phyloP scores from a whole-genome alignment of 1,140 invertebrate species.

The Homalodisca vitripennis region DNA sequence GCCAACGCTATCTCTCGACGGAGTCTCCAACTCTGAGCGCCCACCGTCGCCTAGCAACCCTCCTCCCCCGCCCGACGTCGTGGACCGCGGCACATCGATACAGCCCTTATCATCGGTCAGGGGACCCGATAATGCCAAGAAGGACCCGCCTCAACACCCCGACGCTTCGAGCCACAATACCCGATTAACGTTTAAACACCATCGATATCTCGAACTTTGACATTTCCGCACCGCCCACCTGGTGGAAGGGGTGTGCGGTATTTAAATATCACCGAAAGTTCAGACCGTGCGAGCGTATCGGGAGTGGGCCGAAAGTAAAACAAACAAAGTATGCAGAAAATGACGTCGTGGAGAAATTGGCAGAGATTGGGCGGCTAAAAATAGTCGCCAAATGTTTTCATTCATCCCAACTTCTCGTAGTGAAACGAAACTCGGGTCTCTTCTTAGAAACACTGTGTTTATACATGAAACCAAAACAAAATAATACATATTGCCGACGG shows the following conservation, averaged over 20 bases:
- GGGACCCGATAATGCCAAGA: not conserved
- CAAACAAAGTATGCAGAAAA: not conserved
- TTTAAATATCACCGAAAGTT: not conserved
- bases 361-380: not conserved
- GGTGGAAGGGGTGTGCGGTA: not conserved
- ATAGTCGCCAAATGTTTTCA: constrained; percentile 2
- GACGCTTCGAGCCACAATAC: not conserved
- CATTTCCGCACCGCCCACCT: not conserved
- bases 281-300: not conserved
- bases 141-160: not conserved
- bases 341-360: not conserved
- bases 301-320: not conserved
- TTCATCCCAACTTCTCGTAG: no score
- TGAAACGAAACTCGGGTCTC: no score
- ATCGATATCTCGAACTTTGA: not conserved
- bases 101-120: not conserved
- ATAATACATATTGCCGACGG: no score
- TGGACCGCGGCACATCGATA: not conserved
- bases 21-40: not conserved
- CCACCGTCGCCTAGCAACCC: not conserved
- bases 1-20: constrained; percentile 25
- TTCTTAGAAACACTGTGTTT: no score
- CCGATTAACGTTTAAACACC: not conserved
- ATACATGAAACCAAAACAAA: no score
- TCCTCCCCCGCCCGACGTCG: not conserved